Percentiles rank a stretch among this genome's conserved stretches.
phyloP scores from a whole-genome alignment of 2,888 invertebrate genomes.

The Sesamia inferens region DNA sequence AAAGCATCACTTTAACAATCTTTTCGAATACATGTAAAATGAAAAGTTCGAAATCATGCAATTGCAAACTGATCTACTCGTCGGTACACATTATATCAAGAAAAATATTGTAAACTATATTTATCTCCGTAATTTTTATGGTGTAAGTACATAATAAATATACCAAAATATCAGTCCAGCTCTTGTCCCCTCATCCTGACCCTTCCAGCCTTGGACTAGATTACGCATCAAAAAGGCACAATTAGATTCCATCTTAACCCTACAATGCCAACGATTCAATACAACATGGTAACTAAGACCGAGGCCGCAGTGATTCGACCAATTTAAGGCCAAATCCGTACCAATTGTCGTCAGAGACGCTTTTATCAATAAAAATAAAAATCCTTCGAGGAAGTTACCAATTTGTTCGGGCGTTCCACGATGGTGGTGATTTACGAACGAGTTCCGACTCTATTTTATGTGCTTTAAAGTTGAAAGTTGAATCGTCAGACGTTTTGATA shows the following conservation, averaged over 20 bases:
- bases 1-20: background rate
- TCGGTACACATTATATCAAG: background rate
- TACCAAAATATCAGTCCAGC: background rate
- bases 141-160: too few relatives aligned
- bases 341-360: conserved; percentile 84
- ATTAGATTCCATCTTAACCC: conserved; percentile 56
- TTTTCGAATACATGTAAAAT: too few relatives aligned
- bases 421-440: conserved; percentile 43
- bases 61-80: background rate
- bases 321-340: conserved; percentile 86
- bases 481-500: conserved; percentile 59
- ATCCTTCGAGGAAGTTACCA: conserved; percentile 86
- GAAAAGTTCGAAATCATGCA: background rate
- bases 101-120: background rate
- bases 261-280: conserved; percentile 48
- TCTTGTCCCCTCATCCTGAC: conserved; percentile 7
- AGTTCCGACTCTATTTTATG: conserved; percentile 60
- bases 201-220: conserved; percentile 33
- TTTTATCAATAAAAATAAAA: conserved; percentile 89
- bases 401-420: conserved; percentile 78
- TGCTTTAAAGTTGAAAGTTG: conserved; percentile 30
- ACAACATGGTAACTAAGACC: conserved; percentile 62
- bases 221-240: conserved; percentile 38
- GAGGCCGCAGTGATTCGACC: conserved; percentile 76
- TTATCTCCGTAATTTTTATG: too few relatives aligned